These are phyloP conservation scores for Peribatodes rhomboidaria DNA, from an alignment of 2,888 invertebrate species.

Conservation along the genomic window DNA sequence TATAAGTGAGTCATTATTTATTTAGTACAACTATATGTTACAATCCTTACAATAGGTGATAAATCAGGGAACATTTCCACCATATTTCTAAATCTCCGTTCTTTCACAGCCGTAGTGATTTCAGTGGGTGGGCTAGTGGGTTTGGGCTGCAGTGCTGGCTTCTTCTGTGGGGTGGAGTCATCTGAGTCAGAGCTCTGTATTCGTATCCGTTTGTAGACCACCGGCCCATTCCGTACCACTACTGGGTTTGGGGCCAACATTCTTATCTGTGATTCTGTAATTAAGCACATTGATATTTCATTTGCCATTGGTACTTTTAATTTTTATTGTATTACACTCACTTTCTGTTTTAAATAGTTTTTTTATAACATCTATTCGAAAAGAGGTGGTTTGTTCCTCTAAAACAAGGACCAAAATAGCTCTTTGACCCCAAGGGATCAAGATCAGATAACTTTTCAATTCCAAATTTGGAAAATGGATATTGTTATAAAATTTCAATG, in stretches of 20 bases:
- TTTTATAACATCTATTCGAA: too few relatives aligned
- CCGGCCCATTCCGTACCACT: conserved; percentile 62
- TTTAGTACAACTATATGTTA: too few relatives aligned
- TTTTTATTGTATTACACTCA: too few relatives aligned
- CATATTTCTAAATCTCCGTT: conserved; percentile 88
- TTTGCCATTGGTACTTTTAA: too few relatives aligned
- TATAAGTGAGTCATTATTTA: too few relatives aligned
- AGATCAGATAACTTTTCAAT: too few relatives aligned
- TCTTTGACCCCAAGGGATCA: too few relatives aligned
- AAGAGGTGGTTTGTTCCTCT: too few relatives aligned
- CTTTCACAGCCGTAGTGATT: conserved; percentile 82
- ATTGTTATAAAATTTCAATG: too few relatives aligned
- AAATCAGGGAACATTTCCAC: conserved; percentile 88
- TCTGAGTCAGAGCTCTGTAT: conserved; percentile 86
- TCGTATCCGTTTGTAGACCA: conserved; percentile 77
- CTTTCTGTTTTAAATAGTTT: too few relatives aligned
- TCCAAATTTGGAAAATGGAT: too few relatives aligned
- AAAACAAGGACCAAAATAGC: too few relatives aligned
- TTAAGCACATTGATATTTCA: not conserved
- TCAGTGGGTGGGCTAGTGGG: conserved; percentile 49
- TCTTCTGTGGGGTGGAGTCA: conserved; percentile 71
- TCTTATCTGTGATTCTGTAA: conserved; percentile 61
- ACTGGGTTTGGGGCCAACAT: conserved; percentile 71
- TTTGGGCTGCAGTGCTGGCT: conserved; percentile 46
- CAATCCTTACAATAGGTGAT: conserved; percentile 84